These are phyloP conservation scores for Drosophila leonis DNA, from an alignment of 2,888 invertebrate species.

Conservation along the genomic window DNA sequence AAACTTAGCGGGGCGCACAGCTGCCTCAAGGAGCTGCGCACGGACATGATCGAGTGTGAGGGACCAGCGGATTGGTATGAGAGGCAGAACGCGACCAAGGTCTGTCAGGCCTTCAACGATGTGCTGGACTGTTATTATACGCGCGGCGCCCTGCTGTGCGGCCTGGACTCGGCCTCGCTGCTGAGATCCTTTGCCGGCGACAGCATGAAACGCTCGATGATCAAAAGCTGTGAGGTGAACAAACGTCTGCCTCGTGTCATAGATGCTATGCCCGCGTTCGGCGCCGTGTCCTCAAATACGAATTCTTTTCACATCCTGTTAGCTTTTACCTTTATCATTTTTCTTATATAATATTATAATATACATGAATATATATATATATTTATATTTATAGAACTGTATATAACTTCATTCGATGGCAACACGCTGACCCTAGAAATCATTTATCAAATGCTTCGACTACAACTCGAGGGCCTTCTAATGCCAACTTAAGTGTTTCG, in stretches of 20 bases:
- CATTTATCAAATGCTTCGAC: slow-evolving; percentile 44
- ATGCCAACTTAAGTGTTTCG: slow-evolving; percentile 73
- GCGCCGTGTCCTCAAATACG: fast-evolving
- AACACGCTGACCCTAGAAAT: slow-evolving; percentile 18
- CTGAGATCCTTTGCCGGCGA: slow-evolving; percentile 80
- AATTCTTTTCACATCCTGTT: slow-evolving; percentile 7
- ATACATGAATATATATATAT: slow-evolving; percentile 5
- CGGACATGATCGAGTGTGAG: slow-evolving; percentile 86
- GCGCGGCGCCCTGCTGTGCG: slow-evolving; percentile 86
- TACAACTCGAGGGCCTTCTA: slow-evolving; percentile 38
- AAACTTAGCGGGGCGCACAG: slow-evolving; percentile 82
- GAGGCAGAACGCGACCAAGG: slow-evolving; percentile 82
- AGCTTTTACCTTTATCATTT: slow-evolving; percentile 5
- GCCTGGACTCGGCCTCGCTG: slow-evolving; percentile 85
- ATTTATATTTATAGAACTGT: slow-evolving; percentile 10
- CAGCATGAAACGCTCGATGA: slow-evolving; percentile 63
- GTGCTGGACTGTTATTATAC: slow-evolving; percentile 86
- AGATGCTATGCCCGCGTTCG: slow-evolving; percentile 75
- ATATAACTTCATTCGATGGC: background rate
- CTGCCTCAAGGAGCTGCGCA: slow-evolving; percentile 85
- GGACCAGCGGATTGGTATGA: slow-evolving; percentile 87
- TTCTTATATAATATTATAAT: slow-evolving; percentile 1
- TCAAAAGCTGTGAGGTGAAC: slow-evolving; percentile 66
- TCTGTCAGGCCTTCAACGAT: slow-evolving; percentile 86
- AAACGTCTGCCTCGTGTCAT: slow-evolving; percentile 74